Conservation (phyloP, 2,888 invertebrate genomes). For the Heterodera filipjevi region DNA sequence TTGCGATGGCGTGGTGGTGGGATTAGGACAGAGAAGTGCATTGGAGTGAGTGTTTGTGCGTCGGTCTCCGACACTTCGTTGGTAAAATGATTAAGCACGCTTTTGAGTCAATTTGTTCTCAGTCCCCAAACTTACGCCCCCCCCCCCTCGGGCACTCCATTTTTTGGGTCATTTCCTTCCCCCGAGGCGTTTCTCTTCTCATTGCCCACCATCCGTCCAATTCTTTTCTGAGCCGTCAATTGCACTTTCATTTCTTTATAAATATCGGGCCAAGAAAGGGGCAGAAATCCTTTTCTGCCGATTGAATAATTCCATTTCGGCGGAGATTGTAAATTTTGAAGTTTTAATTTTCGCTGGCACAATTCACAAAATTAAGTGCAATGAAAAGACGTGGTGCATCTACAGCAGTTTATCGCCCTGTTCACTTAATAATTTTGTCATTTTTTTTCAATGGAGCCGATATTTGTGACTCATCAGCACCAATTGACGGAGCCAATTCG, state of each 20-base stretch:
- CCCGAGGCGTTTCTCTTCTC: neutral
- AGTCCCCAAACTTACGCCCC: neutral
- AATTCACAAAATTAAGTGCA: neutral
- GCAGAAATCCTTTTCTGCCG: neutral
- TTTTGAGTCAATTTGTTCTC: constrained; percentile 4
- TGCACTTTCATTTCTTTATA: neutral
- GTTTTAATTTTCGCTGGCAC: neutral
- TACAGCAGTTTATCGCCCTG: neutral
- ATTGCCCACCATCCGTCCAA: neutral
- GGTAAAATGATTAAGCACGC: constrained; percentile 15
- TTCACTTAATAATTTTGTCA: neutral
- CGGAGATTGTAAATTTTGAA: neutral
- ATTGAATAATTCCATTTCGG: neutral
- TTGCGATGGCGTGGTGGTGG: neutral
- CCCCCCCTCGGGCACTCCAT: constrained; percentile 3
- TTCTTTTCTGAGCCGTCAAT: neutral
- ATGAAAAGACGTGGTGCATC: neutral
- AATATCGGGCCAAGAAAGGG: neutral
- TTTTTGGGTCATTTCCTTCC: constrained; percentile 12
- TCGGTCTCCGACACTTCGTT: neutral
- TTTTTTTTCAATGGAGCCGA: neutral
- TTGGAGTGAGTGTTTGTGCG: neutral
- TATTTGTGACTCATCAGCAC: neutral
- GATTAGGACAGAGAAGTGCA: neutral
- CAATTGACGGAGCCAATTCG: neutral